Percentiles rank a stretch among this genome's conserved stretches.
These are phyloP conservation scores for Acrobeloides nanus DNA, from an alignment of 2,888 invertebrate species.

Conservation along the genomic window DNA sequence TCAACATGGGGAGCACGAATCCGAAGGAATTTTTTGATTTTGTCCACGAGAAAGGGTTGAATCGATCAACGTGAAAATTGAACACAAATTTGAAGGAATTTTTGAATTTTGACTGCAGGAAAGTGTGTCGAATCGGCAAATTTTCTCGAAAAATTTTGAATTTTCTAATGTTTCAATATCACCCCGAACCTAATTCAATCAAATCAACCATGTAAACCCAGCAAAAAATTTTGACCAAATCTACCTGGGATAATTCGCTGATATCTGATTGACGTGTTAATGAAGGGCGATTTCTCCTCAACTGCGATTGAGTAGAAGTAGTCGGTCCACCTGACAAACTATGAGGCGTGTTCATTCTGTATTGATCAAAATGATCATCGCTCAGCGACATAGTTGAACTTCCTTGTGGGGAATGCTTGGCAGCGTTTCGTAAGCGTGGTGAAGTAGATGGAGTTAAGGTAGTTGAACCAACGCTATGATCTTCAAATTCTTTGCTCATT, in stretches of 20 bases:
- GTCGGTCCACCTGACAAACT: slow-evolving; percentile 13
- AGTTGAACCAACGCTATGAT: neutral
- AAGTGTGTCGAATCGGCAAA: too few species aligned
- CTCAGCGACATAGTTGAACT: slow-evolving; percentile 31
- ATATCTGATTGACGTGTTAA: slow-evolving; percentile 45
- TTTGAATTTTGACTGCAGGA: too few species aligned
- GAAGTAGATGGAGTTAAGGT: slow-evolving; percentile 5
- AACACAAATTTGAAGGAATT: too few species aligned
- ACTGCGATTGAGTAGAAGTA: slow-evolving; percentile 19
- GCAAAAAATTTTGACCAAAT: neutral
- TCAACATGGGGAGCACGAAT: too few species aligned
- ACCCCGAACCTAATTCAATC: too few species aligned
- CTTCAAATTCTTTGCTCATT: neutral
- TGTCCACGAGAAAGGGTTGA: too few species aligned
- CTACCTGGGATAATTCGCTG: neutral
- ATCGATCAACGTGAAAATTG: too few species aligned
- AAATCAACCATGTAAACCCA: too few species aligned
- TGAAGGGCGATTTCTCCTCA: slow-evolving; percentile 47
- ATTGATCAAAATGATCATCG: slow-evolving; percentile 84
- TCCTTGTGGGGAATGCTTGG: slow-evolving; percentile 11
- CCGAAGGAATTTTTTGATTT: too few species aligned
- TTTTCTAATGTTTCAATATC: too few species aligned
- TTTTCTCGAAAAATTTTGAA: too few species aligned
- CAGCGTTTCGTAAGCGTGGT: slow-evolving; percentile 5
- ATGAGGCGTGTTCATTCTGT: slow-evolving; percentile 58